phyloP scores from a whole-genome alignment of 2,888 invertebrate genomes.

The Branchinecta sandiegonensis region DNA sequence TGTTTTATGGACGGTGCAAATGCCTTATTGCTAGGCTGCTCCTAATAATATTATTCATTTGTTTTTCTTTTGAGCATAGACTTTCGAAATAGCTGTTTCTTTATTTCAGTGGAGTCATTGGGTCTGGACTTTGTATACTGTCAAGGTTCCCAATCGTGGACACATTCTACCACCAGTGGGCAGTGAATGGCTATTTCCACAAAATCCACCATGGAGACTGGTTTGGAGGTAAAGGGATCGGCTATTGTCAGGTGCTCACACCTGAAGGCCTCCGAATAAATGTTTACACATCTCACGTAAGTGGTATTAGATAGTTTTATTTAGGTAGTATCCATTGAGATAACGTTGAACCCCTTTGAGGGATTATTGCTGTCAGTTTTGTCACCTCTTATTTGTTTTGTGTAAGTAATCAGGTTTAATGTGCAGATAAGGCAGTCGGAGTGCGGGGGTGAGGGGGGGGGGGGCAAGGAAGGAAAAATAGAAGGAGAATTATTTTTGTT shows the following conservation, averaged over 20 bases:
- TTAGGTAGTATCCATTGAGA: neutral
- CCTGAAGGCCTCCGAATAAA: constrained; percentile 55
- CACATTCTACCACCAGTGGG: constrained; percentile 80
- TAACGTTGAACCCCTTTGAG: neutral
- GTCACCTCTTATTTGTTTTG: too few relatives aligned
- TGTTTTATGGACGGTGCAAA: too few relatives aligned
- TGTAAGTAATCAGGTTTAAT: too few relatives aligned
- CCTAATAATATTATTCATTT: too few relatives aligned
- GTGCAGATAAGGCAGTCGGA: too few relatives aligned
- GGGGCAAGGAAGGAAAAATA: too few relatives aligned
- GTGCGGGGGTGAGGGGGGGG: too few relatives aligned
- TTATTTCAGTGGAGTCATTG: constrained; percentile 62
- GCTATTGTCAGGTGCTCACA: constrained; percentile 53
- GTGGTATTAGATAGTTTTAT: constrained; percentile 32
- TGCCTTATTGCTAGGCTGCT: too few relatives aligned
- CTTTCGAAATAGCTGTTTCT: too few relatives aligned
- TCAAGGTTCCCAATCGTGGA: constrained; percentile 69
- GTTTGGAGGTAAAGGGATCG: constrained; percentile 95
- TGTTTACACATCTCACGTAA: constrained; percentile 85
- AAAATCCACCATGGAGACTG: constrained; percentile 94
- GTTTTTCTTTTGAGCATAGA: too few relatives aligned
- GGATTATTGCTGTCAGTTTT: too few relatives aligned
- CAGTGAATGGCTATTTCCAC: constrained; percentile 93
- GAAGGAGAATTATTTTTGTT: too few relatives aligned
- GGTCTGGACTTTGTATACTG: constrained; percentile 75